A percentile compares a stretch with the other conserved stretches of the same genome.
Conservation (phyloP, 2,113 vertebrate species). For the Vulpes ferrilata region DNA sequence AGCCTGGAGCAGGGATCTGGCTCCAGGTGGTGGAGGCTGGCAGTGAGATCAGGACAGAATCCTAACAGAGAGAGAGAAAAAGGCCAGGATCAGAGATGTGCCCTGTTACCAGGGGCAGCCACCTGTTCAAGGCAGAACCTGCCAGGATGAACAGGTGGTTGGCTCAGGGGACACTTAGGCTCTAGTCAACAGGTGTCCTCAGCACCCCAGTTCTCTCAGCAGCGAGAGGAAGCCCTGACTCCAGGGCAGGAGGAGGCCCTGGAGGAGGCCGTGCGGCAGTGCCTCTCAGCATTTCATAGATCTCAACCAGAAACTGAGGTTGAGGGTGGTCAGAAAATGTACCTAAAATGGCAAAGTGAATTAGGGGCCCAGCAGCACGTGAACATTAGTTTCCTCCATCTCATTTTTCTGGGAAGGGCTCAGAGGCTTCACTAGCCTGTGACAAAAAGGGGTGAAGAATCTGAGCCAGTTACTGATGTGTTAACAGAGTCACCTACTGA, state of each 20-base stretch:
- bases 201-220: neutral
- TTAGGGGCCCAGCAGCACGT: neutral
- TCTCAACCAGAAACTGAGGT: neutral
- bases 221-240: neutral
- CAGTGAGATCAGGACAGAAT: neutral
- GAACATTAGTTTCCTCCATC: neutral
- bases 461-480: neutral
- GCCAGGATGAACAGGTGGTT: rapidly evolving
- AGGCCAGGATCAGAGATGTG: neutral
- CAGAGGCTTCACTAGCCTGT: neutral
- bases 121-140: neutral
- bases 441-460: neutral
- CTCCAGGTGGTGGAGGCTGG: neutral
- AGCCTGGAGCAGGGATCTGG: neutral
- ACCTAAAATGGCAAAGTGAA: neutral
- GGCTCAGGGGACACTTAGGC: neutral
- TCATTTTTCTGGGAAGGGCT: neutral
- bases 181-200: neutral
- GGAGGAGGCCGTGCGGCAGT: neutral
- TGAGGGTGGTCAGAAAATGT: neutral
- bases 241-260: neutral
- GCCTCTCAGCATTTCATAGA: neutral
- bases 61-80: neutral
- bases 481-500: neutral
- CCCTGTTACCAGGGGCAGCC: neutral